These are phyloP conservation scores for Leptopilina boulardi DNA, from an alignment of 1,140 invertebrate genomes.

Conservation along the genomic window DNA sequence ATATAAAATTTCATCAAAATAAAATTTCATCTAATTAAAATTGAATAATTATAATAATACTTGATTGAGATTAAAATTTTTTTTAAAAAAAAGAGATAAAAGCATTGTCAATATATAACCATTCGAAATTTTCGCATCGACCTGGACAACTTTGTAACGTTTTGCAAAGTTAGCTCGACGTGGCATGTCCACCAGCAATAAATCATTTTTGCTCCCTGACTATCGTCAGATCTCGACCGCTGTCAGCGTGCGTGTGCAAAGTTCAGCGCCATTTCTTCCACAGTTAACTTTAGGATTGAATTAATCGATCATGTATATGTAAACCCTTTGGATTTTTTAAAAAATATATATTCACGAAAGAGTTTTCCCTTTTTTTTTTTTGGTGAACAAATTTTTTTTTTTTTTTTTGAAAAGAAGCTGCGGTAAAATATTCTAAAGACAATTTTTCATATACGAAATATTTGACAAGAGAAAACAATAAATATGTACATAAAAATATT, in stretches of 20 bases:
- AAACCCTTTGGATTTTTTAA: neutral
- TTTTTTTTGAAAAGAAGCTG: too few species aligned
- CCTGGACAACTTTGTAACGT: conserved; percentile 38
- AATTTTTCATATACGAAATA: too few species aligned
- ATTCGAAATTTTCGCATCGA: conserved; percentile 36
- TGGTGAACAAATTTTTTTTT: too few species aligned
- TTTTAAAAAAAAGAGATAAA: neutral
- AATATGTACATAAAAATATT: too few species aligned
- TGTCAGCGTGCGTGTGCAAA: conserved; percentile 61
- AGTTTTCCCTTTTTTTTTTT: too few species aligned
- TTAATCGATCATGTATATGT: neutral
- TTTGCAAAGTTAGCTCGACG: conserved; percentile 43
- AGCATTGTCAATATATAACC: conserved; percentile 3
- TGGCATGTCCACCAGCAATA: conserved; percentile 66
- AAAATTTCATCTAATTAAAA: too few species aligned
- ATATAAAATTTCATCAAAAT: too few species aligned
- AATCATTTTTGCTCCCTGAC: conserved; percentile 67
- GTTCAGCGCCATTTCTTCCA: conserved; percentile 57
- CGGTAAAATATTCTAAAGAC: too few species aligned
- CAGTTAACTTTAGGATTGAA: conserved; percentile 46
- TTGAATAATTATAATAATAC: too few species aligned
- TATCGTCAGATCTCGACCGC: conserved; percentile 62
- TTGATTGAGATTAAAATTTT: neutral
- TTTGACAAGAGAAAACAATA: too few species aligned
- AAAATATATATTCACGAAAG: neutral